Base-by-base conservation (phyloP, 2,797 vertebrate genomes). In the Pseudochirops cupreus region DNA sequence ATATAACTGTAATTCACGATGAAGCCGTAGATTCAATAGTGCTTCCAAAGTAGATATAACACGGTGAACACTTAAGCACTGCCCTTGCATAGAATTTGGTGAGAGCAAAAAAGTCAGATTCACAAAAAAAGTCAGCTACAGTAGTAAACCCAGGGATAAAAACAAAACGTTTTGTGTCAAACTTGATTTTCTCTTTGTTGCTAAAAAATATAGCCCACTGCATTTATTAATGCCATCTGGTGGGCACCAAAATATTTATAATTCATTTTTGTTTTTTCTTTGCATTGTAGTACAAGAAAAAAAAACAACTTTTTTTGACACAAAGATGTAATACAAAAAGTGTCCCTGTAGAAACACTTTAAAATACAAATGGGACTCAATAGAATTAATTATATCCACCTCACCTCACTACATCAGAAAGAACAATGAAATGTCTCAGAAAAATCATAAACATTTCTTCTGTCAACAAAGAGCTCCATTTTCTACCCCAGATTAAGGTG, bases 401-500 rank as follows among this genome's bases (percentile, higher is more conserved):
- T 94, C 96, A 89, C 92, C 97, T 97, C 92, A 94, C 96, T 95
- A 56, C 94, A 95, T 96, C 93, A 56, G 92, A 96, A 56, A 96
- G 96, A 98, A 98, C 97, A 98, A 97, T 96, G 95, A 97, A 95
- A 96, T 97, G 95, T 91, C 94, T 98, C 96, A 96, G 96, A 96
- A 98, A 98, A 98, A 98, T 98, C 96, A 96, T 93, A 97, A 98
- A 93, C 0, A 46, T 56, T 96, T 97, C 95, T 97, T 96, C 97
- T 98, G 96, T 98, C 97, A 98, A 97, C 98, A 96, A 59, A 97
- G 55, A 97, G 96, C 96, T 98, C 97, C 87, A 96, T 98, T 98
- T 98, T 98, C 97, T 95, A 87, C 95, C 89, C 87, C 90, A 98
- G 97, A 97, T 98, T 98, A 98, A 97, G 98, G 98, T 98, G 98